These are phyloP conservation scores for Anhinga rufa DNA, from an alignment of 2,113 vertebrate genomes.

Conservation along the genomic window DNA sequence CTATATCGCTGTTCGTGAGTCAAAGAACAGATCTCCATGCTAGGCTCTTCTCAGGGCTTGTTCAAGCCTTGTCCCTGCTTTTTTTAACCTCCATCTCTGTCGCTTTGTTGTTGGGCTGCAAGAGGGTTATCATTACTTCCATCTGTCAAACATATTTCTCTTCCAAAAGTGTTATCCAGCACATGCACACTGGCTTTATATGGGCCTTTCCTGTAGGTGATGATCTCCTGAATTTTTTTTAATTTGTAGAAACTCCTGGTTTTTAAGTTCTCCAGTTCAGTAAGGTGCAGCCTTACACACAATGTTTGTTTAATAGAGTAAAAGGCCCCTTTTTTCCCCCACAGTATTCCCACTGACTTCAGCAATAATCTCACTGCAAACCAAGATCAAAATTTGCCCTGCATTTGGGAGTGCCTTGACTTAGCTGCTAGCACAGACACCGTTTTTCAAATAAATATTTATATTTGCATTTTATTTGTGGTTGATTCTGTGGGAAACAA, in stretches of 20 bases:
- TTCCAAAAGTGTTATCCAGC: neutral
- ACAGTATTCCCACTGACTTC: neutral
- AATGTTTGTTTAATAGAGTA: neutral
- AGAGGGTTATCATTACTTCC: neutral
- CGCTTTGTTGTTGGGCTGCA: neutral
- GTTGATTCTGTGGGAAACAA: neutral
- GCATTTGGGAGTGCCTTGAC: neutral
- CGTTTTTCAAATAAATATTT: conserved; percentile 54
- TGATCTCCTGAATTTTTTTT: neutral
- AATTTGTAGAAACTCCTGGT: neutral
- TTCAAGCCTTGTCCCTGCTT: neutral
- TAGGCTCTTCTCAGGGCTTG: neutral
- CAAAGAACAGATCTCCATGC: neutral
- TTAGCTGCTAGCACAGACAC: conserved; percentile 14
- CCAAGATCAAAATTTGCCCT: neutral
- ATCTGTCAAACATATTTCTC: neutral
- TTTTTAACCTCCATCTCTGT: neutral
- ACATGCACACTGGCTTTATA: neutral
- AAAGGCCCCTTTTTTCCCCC: neutral
- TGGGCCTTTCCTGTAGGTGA: neutral
- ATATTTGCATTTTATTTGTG: neutral
- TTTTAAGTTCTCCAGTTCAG: neutral
- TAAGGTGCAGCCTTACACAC: neutral
- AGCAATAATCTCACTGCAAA: neutral
- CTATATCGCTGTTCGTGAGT: neutral